Percentiles rank a stretch among this genome's conserved stretches.
Evolutionary conservation across 2,888 invertebrate species (phyloP).

Genomic region (Incurvaria masculella): DNA sequence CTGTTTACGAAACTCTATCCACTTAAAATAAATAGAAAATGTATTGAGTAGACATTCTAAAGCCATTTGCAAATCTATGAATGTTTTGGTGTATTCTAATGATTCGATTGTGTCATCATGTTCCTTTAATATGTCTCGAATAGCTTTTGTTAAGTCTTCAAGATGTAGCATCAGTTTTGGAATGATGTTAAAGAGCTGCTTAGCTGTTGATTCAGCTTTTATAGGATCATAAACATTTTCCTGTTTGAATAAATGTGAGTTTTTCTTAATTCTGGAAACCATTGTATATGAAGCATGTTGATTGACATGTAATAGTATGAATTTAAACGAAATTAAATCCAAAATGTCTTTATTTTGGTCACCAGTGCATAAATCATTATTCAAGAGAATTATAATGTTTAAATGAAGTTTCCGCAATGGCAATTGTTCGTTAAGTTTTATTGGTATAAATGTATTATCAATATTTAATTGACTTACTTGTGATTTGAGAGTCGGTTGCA

Average conservation of each 20-base stretch:
- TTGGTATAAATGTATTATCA: constrained; percentile 23
- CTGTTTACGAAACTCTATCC: constrained; percentile 60
- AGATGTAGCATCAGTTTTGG: constrained; percentile 35
- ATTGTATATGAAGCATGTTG: constrained; percentile 29
- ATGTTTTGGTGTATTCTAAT: constrained; percentile 24
- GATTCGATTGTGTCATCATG: constrained; percentile 25
- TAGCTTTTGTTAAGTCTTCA: constrained; percentile 25
- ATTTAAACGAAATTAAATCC: constrained; percentile 32
- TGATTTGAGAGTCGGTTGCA: constrained; percentile 33
- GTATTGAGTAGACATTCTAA: constrained; percentile 54
- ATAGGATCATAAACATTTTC: constrained; percentile 26
- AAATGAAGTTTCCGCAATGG: constrained; percentile 33
- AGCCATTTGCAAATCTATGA: constrained; percentile 37
- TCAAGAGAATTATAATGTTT: constrained; percentile 32
- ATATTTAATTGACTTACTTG: constrained; percentile 30
- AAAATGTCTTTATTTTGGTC: constrained; percentile 25
- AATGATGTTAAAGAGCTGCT: constrained; percentile 26
- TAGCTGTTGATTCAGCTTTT: constrained; percentile 36
- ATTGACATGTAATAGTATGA: constrained; percentile 32
- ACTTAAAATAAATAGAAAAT: constrained; percentile 57
- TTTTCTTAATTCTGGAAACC: constrained; percentile 37
- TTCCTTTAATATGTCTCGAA: constrained; percentile 25
- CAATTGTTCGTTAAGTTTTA: constrained; percentile 29
- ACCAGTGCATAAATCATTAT: constrained; percentile 27
- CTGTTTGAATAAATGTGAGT: constrained; percentile 35